phyloP scores from a whole-genome alignment of 1,140 invertebrate genomes.

The Palaemon carinicauda region DNA sequence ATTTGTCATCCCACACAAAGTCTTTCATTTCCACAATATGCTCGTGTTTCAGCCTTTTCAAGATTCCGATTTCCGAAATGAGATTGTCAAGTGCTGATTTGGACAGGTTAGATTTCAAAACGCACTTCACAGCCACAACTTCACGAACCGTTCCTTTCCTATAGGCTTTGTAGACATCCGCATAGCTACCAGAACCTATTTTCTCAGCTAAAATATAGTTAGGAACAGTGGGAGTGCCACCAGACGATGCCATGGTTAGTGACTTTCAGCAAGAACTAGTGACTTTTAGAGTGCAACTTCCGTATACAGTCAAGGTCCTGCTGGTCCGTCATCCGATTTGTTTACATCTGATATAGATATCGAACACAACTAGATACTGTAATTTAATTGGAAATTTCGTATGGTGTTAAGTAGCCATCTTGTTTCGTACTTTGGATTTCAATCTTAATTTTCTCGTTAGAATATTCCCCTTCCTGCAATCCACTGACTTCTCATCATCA shows the following conservation, averaged over 20 bases:
- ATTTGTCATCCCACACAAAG: conserved; percentile 82
- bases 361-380: no score
- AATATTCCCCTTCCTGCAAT: no score
- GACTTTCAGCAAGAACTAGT: neutral
- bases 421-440: no score
- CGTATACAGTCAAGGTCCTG: neutral
- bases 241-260: conserved; percentile 23
- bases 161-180: conserved; percentile 85
- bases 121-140: conserved; percentile 84
- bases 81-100: conserved; percentile 81
- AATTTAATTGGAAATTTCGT: no score
- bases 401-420: no score
- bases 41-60: conserved; percentile 83
- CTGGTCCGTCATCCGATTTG: neutral
- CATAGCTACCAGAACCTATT: conserved; percentile 87
- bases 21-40: conserved; percentile 86
- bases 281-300: no score
- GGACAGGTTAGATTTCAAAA: conserved; percentile 79
- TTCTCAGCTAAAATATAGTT: conserved; percentile 78
- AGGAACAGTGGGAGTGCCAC: conserved; percentile 65
- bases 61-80: conserved; percentile 83
- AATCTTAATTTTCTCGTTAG: no score
- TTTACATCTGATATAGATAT: neutral
- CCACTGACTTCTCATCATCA: no score
- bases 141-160: conserved; percentile 74